Evolutionary conservation across 2,888 invertebrate genomes (phyloP).

Genomic region (Nomada ferruginata): DNA sequence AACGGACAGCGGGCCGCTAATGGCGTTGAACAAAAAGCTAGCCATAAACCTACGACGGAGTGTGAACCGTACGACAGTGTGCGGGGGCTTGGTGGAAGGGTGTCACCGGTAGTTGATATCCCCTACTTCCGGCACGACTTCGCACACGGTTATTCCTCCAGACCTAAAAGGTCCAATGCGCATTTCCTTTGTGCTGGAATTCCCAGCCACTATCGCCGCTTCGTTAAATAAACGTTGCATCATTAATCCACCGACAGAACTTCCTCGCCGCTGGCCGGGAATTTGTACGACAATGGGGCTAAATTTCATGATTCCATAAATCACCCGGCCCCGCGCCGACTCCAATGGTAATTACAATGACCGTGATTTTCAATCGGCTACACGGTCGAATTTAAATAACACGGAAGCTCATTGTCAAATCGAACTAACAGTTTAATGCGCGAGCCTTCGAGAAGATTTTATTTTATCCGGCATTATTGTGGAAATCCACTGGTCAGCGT

Average conservation of each 20-base stretch:
- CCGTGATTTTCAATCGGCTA: slow-evolving; percentile 62
- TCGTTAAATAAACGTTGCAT: slow-evolving; percentile 62
- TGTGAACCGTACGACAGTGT: slow-evolving; percentile 34
- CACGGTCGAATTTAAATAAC: slow-evolving; percentile 58
- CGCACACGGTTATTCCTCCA: slow-evolving; percentile 43
- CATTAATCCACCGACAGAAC: slow-evolving; percentile 61
- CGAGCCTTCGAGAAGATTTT: slow-evolving; percentile 33
- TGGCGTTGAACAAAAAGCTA: slow-evolving; percentile 64
- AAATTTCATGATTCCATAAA: slow-evolving; percentile 66
- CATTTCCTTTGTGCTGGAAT: slow-evolving; percentile 61
- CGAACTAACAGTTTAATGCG: slow-evolving; percentile 47
- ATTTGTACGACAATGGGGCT: slow-evolving; percentile 62
- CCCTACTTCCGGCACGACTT: slow-evolving; percentile 58
- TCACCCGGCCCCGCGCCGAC: slow-evolving; percentile 24
- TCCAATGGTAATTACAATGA: slow-evolving; percentile 60
- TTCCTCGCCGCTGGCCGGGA: slow-evolving; percentile 50
- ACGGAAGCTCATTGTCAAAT: slow-evolving; percentile 52
- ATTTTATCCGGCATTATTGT: slow-evolving; percentile 28
- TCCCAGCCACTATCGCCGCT: slow-evolving; percentile 51
- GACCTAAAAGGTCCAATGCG: slow-evolving; percentile 61
- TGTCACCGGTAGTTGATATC: slow-evolving; percentile 63
- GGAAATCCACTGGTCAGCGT: slow-evolving; percentile 24
- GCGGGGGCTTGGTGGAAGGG: slow-evolving; percentile 37
- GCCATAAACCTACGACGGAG: slow-evolving; percentile 58
- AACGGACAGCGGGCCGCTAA: slow-evolving; percentile 58